Evolutionary conservation across 2,888 invertebrate genomes (phyloP).

Genomic region (Philaethria dido): DNA sequence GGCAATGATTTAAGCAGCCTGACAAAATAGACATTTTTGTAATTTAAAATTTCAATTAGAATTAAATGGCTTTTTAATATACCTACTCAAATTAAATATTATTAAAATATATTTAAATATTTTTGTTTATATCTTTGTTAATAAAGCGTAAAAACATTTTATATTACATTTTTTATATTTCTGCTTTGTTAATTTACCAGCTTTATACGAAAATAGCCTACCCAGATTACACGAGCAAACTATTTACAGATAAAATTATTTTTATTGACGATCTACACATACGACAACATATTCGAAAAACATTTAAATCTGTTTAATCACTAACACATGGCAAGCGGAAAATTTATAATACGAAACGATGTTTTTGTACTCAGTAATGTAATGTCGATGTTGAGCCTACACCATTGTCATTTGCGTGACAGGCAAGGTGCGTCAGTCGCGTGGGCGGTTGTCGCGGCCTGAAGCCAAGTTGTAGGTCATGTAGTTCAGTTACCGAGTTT

Average conservation of each 20-base stretch:
- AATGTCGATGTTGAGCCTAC: constrained; percentile 37
- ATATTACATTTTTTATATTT: background rate
- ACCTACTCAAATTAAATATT: too few relatives aligned
- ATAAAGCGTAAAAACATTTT: too few relatives aligned
- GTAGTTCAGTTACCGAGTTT: constrained; percentile 36
- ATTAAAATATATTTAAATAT: background rate
- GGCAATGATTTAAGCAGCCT: too few relatives aligned
- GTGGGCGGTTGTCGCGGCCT: constrained; percentile 44
- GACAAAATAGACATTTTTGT: too few relatives aligned
- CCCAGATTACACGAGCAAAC: background rate
- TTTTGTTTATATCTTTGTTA: background rate
- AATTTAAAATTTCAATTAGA: too few relatives aligned
- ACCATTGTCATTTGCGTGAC: constrained; percentile 48
- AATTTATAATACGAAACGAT: constrained; percentile 28
- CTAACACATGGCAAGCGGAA: constrained; percentile 4
- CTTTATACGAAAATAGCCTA: background rate
- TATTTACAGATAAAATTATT: background rate
- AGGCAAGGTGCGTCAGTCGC: constrained; percentile 45
- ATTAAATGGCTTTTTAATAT: background rate
- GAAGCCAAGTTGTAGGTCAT: constrained; percentile 46
- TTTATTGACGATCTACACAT: background rate
- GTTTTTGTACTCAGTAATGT: constrained; percentile 31
- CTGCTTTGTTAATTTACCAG: background rate
- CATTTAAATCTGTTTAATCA: constrained; percentile 4
- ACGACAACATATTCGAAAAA: background rate